These are phyloP conservation scores for Leucophenga maculata DNA, from an alignment of 2,888 invertebrate genomes.

Conservation along the genomic window DNA sequence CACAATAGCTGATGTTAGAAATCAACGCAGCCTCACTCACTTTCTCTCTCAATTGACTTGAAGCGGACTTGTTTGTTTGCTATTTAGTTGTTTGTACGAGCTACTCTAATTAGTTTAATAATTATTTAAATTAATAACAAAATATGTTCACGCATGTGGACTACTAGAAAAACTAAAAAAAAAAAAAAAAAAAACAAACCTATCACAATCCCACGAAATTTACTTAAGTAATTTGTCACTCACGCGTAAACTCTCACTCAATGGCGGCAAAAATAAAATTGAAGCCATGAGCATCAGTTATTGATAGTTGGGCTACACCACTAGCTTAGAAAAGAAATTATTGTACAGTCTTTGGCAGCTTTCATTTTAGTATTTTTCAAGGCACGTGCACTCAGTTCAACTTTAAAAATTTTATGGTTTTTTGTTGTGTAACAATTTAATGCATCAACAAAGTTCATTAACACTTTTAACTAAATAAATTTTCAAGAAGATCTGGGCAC, in stretches of 20 bases:
- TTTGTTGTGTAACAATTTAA: constrained; percentile 15
- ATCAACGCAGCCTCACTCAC: constrained; percentile 42
- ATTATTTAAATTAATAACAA: constrained; percentile 53
- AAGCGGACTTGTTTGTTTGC: constrained; percentile 32
- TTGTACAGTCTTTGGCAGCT: constrained; percentile 20
- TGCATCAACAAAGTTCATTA: constrained; percentile 17
- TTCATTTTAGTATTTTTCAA: neutral
- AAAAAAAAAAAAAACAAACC: neutral
- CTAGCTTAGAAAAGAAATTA: neutral
- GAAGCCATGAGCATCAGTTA: constrained; percentile 35
- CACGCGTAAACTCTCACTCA: constrained; percentile 55
- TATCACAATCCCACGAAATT: constrained; percentile 18
- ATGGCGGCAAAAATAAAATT: neutral
- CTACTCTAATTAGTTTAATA: constrained; percentile 55
- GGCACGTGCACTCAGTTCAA: neutral
- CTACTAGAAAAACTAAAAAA: neutral
- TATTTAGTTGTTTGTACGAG: constrained; percentile 23
- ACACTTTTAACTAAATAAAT: neutral
- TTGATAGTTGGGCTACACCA: no score
- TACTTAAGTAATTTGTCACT: constrained; percentile 54
- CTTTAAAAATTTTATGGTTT: neutral
- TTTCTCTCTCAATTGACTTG: constrained; percentile 49
- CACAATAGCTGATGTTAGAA: neutral
- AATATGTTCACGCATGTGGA: constrained; percentile 39
- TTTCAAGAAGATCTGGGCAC: neutral